Conservation (phyloP, 2,113 vertebrate genomes). For the Rhinoderma darwinii region DNA sequence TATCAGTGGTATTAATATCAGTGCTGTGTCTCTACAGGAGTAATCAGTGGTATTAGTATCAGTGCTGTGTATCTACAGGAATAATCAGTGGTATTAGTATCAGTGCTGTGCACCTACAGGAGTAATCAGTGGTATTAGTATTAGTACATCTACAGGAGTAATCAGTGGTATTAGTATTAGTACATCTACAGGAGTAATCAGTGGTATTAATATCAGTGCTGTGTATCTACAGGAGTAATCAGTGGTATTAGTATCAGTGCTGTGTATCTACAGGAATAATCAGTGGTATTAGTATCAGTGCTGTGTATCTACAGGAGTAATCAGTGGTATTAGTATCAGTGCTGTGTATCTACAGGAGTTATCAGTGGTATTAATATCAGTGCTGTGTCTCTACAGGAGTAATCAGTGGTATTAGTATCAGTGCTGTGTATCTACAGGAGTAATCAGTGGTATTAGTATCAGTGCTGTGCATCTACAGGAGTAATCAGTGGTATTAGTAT, state of each 20-base stretch:
- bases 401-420: not conserved
- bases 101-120: not conserved
- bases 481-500: not conserved
- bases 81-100: accelerated
- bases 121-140: not conserved
- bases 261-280: slow-evolving; percentile 63
- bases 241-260: not conserved
- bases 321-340: not conserved
- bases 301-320: slow-evolving; percentile 61
- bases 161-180: not conserved
- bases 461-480: not conserved
- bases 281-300: no score
- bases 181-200: slow-evolving; percentile 58
- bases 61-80: slow-evolving; percentile 65
- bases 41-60: not conserved
- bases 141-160: slow-evolving; percentile 63
- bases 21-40: slow-evolving; percentile 64
- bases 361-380: not conserved
- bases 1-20: not conserved
- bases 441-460: not conserved
- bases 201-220: not conserved
- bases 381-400: slow-evolving; percentile 64
- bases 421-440: slow-evolving; percentile 64
- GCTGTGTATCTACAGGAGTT: not conserved
- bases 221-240: not conserved